Conservation (phyloP, 1,140 invertebrate species). For the Trichonephila clavata region DNA sequence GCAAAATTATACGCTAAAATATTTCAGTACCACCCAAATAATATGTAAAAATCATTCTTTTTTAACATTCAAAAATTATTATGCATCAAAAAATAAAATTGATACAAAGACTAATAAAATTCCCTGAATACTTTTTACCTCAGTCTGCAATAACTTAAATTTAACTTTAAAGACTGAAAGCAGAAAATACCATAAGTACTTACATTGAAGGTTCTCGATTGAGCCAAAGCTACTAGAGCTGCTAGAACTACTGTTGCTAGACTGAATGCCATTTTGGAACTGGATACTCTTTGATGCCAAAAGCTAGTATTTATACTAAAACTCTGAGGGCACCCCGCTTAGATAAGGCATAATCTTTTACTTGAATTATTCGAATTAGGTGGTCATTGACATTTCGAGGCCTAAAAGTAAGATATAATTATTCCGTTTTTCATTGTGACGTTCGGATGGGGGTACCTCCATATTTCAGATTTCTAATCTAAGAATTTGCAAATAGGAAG, state of each 20-base stretch:
- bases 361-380: conserved; percentile 49
- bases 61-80: too few relatives aligned
- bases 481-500: neutral
- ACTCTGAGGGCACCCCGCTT: conserved; percentile 51
- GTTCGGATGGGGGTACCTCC: conserved; percentile 21
- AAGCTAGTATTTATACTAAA: conserved; percentile 51
- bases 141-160: too few relatives aligned
- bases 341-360: conserved; percentile 26
- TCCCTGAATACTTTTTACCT: too few relatives aligned
- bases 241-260: conserved; percentile 52
- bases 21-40: too few relatives aligned
- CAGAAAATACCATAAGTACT: neutral
- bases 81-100: too few relatives aligned
- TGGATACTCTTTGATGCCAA: neutral
- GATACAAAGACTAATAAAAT: too few relatives aligned
- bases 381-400: conserved; percentile 59
- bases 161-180: neutral
- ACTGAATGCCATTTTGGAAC: conserved; percentile 65
- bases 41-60: too few relatives aligned
- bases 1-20: too few relatives aligned
- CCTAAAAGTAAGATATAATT: conserved; percentile 38
- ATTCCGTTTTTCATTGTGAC: conserved; percentile 17
- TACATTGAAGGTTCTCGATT: conserved; percentile 62
- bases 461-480: conserved; percentile 35
- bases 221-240: conserved; percentile 44